Evolutionary conservation across 1,140 invertebrate genomes (phyloP).

Genomic region (Pemphigus obesinymphae): DNA sequence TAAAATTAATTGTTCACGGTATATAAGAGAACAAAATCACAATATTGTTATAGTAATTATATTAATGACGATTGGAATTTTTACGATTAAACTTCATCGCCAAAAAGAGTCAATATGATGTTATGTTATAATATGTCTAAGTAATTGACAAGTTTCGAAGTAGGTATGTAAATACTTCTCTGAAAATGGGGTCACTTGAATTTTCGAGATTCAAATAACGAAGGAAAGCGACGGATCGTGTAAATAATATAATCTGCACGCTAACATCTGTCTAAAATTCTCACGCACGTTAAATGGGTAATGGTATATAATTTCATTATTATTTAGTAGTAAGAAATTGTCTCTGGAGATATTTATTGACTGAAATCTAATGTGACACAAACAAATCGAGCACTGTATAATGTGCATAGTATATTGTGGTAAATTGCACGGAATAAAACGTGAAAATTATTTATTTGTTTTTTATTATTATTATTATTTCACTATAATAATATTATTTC

Average conservation of each 20-base stretch:
- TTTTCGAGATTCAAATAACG: background rate
- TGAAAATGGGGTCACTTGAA: background rate
- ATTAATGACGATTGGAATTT: too few relatives aligned
- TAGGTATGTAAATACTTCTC: background rate
- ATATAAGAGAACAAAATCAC: too few relatives aligned
- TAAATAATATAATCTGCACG: background rate
- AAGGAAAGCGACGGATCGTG: background rate
- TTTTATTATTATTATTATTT: too few relatives aligned
- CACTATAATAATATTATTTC: too few relatives aligned
- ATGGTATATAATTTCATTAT: background rate
- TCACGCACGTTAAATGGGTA: background rate
- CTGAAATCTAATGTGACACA: background rate
- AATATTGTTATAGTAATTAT: too few relatives aligned
- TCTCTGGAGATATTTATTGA: background rate
- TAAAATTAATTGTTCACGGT: too few relatives aligned
- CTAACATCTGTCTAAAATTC: background rate
- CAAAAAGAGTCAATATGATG: too few relatives aligned
- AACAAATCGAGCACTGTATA: background rate
- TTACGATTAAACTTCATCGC: too few relatives aligned
- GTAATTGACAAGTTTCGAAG: background rate
- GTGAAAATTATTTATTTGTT: too few relatives aligned
- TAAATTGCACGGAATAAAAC: background rate
- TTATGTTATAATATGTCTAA: background rate
- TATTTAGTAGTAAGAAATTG: background rate
- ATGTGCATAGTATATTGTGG: too few relatives aligned